A percentile compares a stretch with the other conserved stretches of the same genome.
phyloP scores from a whole-genome alignment of 1,140 invertebrate species.

The Limonius californicus region DNA sequence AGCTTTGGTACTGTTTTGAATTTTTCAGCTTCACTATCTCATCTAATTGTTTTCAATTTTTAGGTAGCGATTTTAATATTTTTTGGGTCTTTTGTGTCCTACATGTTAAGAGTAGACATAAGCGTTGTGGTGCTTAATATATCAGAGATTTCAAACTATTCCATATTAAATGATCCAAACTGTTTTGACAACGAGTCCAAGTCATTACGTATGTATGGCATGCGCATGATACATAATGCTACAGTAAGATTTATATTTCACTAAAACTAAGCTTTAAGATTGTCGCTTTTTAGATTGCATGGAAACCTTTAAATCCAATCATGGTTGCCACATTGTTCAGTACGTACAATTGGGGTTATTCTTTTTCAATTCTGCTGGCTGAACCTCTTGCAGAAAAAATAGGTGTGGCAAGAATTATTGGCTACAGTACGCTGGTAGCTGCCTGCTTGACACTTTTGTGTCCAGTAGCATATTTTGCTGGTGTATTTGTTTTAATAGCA shows the following conservation, averaged over 20 bases:
- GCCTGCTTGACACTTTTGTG: neutral
- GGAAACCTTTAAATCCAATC: neutral
- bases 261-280: too few species aligned
- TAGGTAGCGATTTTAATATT: neutral
- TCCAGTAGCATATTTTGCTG: neutral
- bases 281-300: neutral
- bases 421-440: neutral
- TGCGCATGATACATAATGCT: too few species aligned
- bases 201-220: neutral
- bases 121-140: neutral
- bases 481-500: neutral
- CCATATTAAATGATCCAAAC: too few species aligned
- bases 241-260: too few species aligned
- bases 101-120: neutral
- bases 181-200: neutral
- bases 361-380: neutral
- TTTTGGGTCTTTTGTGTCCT: neutral
- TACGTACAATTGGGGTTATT: neutral
- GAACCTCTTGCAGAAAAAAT: neutral
- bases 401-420: neutral
- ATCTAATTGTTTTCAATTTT: too few species aligned
- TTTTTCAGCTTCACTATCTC: too few species aligned
- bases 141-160: too few species aligned
- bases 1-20: too few species aligned
- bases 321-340: neutral